Base-by-base conservation (phyloP, 2,113 vertebrate species). In the Nansenia antarctica region DNA sequence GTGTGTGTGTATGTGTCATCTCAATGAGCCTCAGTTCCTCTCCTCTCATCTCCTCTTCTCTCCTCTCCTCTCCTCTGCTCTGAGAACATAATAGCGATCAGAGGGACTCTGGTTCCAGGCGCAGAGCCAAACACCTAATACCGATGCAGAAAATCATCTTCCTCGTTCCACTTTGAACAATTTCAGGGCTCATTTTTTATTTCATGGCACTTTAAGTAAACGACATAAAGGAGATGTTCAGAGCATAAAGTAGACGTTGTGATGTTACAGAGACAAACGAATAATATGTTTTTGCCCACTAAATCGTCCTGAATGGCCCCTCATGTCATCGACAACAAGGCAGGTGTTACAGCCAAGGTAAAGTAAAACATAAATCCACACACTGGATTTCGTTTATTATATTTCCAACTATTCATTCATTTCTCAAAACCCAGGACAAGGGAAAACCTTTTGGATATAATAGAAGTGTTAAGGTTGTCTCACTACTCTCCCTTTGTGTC, bases 191-290 rank as follows among this genome's bases (percentile, higher is more conserved):
- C 4, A 37, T 37, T 5, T 37, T 37, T 37, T 11, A 5, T 37
- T 3, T 49, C 45, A 15, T 47, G 12, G 45, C 18, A 1, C 4
- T 47, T 47, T 47, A 47, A 47, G 45, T 20, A 12, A 47, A 47
- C 7, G 15, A 8, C 45, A 20, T 47, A 20, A 47, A 20, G 18
- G 5, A 20, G 14, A 6, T 47, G 20, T 2, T 47, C 18, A n/a
- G 5, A 47, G 20, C 45, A 20, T 47, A 47, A 47, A 8, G 7
- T n/a, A 20, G 18, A 18, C 14, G 15, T 49, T 62, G 18, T 63
- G 60, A 70, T 55, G 60, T 63, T 62, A 35, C 68, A 62, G 42
- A 62, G 30, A 70, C 29, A 34, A 15, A 53, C 39, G 39, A 5
- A 18, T 52, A 63, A 70, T 70, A 18, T 8, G 32, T 53, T 70